Evolutionary conservation across 2,113 vertebrate species (phyloP).

Genomic region (Dromaius novaehollandiae): DNA sequence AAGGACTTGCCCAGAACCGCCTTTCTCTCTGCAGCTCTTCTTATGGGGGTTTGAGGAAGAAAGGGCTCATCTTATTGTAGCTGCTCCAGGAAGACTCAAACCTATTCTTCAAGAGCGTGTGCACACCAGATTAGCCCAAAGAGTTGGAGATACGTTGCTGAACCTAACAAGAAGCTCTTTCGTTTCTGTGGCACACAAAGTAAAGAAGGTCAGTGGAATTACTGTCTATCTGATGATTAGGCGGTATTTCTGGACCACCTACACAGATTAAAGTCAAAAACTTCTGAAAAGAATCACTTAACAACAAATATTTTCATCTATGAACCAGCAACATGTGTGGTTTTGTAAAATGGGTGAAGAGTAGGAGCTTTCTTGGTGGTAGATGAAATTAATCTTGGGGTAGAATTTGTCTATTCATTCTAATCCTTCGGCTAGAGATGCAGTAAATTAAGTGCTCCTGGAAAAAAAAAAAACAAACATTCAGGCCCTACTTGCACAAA

Average conservation of each 20-base stretch:
- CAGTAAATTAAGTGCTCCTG: neutral
- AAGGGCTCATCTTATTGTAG: neutral
- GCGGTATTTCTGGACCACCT: conserved; percentile 1
- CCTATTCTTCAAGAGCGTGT: neutral
- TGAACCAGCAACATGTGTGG: neutral
- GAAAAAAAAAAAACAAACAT: neutral
- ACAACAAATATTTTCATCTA: neutral
- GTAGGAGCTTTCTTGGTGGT: neutral
- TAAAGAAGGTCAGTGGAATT: neutral
- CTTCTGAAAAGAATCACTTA: neutral
- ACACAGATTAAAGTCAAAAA: neutral
- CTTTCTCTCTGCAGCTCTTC: neutral
- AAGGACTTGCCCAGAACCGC: neutral
- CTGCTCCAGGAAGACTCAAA: neutral
- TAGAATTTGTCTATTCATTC: neutral
- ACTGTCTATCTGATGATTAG: neutral
- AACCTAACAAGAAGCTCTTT: neutral
- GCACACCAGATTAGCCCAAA: neutral
- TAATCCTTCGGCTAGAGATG: neutral
- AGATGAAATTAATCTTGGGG: neutral
- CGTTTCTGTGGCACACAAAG: neutral
- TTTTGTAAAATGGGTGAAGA: neutral
- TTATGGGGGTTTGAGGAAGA: neutral
- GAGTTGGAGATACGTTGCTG: neutral
- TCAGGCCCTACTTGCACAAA: neutral